Base-by-base conservation (phyloP, 2,797 vertebrate genomes). In the Gobio occitaniae region DNA sequence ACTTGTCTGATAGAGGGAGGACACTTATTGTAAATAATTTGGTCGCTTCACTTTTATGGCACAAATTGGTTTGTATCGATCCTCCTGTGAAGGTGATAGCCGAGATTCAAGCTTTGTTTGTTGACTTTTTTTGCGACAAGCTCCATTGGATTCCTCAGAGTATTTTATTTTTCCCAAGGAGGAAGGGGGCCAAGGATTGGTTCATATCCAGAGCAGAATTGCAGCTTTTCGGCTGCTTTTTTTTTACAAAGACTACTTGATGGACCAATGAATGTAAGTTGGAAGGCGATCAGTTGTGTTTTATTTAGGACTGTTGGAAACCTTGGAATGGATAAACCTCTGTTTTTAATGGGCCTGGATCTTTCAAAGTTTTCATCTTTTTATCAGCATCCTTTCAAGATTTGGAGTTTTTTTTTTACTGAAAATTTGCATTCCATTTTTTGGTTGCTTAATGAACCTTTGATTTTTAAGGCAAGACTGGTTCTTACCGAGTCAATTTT, bases 61-160 rank as follows among this genome's bases (percentile, higher is more conserved):
- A 75, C 48, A 75, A 17, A 48, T 1, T 32, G 25, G 48, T 32
- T 52, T 75, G 48, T 36, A 6, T 36, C 29, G 72, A 75, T 32
- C 48, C 71, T 32, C 48, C 25, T 21, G 8, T 17, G 6, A 48
- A 75, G 36, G 13, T 69, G 17, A 21, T 77, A 2, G 11, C 72
- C 0, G 21, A 54, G 48, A 47, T 82, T n/a, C 78, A 86, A 19
- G 0, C 5, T 0, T 4, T 47, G 1, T 50, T 86, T 25, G 16
- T 75, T 15, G 9, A 82, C 9, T 70, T 86, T 11, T 77, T 69
- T 47, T 82, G 85, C 41, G 71, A 80, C 17, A 59, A 19, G 4
- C 6, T 47, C 11, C 38, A 44, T 8, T 71, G 19, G 38, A 29
- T 71, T 47, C 69, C 19, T 0, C 38, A n/a, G 21, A 71, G 21